Evolutionary conservation across 2,888 invertebrate species (phyloP), one percentile per base, ranked within the genome.

Genomic region (Eupeodes luniger): DNA sequence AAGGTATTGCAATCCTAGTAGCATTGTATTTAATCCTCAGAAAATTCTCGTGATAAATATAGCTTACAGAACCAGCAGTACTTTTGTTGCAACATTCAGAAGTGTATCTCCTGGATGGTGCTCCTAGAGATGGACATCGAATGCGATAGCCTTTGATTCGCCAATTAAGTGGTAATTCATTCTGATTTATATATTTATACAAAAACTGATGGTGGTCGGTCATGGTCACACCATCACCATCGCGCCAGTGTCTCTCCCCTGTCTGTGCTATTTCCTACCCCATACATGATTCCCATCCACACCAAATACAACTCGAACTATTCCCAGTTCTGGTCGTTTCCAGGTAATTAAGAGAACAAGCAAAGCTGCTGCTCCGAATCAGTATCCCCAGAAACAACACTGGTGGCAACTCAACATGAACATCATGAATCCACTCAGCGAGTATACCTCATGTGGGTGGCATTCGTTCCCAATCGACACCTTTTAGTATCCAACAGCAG

Each of bases 151-250:
- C 76, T 77, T 75, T 72, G 61, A 67, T 79, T 44, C 75, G 55
- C 84, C 88, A 88, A 88, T 88, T 88, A 88, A 88, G 84, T 88
- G 84, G 88, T 88, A 88, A 88, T 85, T 88, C 88, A 88, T 88
- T 81, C 84, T 78, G 67, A 78, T 77, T 85, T 86, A 74, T 79
- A 77, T 67, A 78, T 74, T 78, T 81, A 70, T 75, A 79, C 27
- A 66, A 66, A 40, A 66, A 74, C 78, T 70, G 70, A 76, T 75
- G 67, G 47, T 85, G 85, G 78, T 88, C 81, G 74, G 77, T 66
- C 44, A 74, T 36, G 72, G 67, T 36, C 72, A 6, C 10, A 44
- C 11, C 72, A 11, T 27, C 27, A 27, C 27, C 40, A 40, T 9
- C 40, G 40, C 5, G 6, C 40, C 40, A 40, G 6, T 40, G 40